Evolutionary conservation across 2,797 vertebrate species (phyloP), one percentile per base, ranked within the genome.

Genomic region (Cuniculus paca): DNA sequence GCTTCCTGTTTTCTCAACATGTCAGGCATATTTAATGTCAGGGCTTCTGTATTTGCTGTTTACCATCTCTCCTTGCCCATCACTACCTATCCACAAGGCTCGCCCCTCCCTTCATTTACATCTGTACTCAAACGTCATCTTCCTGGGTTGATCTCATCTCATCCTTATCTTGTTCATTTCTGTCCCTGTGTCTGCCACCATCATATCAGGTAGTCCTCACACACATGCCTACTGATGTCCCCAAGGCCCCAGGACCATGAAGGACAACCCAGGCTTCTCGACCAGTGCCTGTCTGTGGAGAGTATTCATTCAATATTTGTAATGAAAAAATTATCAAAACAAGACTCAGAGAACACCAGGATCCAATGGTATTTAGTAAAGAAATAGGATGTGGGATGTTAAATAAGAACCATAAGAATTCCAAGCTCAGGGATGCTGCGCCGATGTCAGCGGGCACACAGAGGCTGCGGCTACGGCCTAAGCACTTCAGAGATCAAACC

Each of bases 401-500:
- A 34, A 78, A 31, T 48, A 63, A 89, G 39, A 48, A 87, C 88
- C 93, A 88, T 0, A 14, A 84, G 12, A 26, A 94, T 56, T 81
- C 26, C 61, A 61, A 26, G 87, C 50, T 56, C 45, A 36, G 42
- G 54, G 82, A 94, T 31, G 26, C 4, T 39, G 48, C 1, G 1
- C n/a, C 22, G 11, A 85, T 52, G 52, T 78, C 45, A 70, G 45
- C 31, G 17, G 83, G n/a, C n/a, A n/a, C n/a, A n/a, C n/a, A n/a
- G n/a, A n/a, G n/a, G 10, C 50, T 31, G 72, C 6, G 70, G 34
- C 78, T 70, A 86, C 28, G 19, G 52, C 12, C n/a, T 19, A 31
- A 74, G n/a, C 22, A 34, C 75, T 83, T 83, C 63, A 89, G 28
- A 95, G 90, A 86, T 54, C 60, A 86, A 95, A 83, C 26, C 1